These are phyloP conservation scores for Elephas maximus DNA, from an alignment of 2,113 vertebrate genomes.

Conservation along the genomic window DNA sequence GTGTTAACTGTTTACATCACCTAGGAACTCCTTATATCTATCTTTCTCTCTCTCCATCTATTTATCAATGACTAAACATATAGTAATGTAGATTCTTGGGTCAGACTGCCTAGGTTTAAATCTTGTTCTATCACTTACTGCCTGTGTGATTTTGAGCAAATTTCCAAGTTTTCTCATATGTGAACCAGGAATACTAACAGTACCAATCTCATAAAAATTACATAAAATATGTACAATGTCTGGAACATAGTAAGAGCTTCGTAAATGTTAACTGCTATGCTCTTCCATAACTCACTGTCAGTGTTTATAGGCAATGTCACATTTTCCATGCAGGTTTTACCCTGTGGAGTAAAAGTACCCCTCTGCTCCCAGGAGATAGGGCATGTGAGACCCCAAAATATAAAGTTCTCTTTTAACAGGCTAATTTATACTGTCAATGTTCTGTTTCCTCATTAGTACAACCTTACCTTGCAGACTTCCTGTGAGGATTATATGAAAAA, in stretches of 20 bases:
- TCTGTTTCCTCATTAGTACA: background rate
- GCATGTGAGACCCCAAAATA: background rate
- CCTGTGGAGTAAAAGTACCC: background rate
- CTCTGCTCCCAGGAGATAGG: background rate
- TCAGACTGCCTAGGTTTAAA: background rate
- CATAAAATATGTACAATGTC: background rate
- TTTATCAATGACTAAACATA: no score
- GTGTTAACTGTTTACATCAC: background rate
- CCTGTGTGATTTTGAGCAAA: background rate
- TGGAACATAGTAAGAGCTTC: background rate
- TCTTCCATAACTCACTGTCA: background rate
- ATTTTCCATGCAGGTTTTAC: background rate
- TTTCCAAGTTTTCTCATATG: background rate
- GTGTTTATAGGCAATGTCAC: background rate
- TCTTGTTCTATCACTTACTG: background rate
- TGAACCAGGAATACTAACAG: background rate
- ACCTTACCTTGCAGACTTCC: background rate
- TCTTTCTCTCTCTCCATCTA: background rate
- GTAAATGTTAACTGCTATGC: background rate
- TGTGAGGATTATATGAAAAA: background rate
- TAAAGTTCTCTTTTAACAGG: background rate
- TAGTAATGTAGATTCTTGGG: background rate
- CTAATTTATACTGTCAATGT: background rate
- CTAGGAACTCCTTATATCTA: background rate
- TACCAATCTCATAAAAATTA: background rate